Base-by-base conservation (phyloP, 2,888 invertebrate genomes). In the Zaprionus bogoriensis region DNA sequence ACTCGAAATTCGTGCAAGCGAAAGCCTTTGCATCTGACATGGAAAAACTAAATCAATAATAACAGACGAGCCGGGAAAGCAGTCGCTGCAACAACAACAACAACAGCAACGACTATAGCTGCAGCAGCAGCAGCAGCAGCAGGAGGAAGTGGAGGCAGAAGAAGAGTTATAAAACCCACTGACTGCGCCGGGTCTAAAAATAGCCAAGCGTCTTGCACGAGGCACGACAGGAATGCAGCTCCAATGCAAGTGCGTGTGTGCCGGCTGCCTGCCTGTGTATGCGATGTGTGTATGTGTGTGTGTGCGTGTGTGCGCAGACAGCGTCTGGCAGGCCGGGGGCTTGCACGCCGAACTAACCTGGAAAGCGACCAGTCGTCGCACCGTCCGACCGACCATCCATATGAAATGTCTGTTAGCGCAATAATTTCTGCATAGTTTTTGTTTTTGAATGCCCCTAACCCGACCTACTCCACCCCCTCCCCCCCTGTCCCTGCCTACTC, bases 391-490 rank as follows among this genome's bases (percentile, higher is more conserved):
- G 54, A 72, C 63, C 72, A 66, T 75, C n/a, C 79, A 74, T 74
- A 82, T 72, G 81, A 75, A 81, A 83, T 79, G 77, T 81, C 73
- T 80, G 82, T 82, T 84, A 77, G 79, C 67, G 77, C 82, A 74
- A 78, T 84, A 71, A 80, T 74, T 72, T 76, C 51, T 46, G 12
- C 20, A n/a, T 9, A 39, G 12, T 27, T 14, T 10, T 3, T 10
- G 30, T 36, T 30, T 39, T 51, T 39, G 5, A 14, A 14, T 32
- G 32, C 32, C 32, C 32, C 27, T 36, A 14, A 7, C 3, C 0
- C 17, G 1, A 6, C 1, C 32, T 14, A 36, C 6, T 6, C 5
- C 10, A 10, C 19, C 38, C 17, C 10, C 19, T 4, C 38, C 10
- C 9, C 38, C 10, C 4, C 39, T 4, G 2, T 20, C 5, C 1